phyloP scores from a whole-genome alignment of 1,140 invertebrate genomes.

The Capitella teleta region DNA sequence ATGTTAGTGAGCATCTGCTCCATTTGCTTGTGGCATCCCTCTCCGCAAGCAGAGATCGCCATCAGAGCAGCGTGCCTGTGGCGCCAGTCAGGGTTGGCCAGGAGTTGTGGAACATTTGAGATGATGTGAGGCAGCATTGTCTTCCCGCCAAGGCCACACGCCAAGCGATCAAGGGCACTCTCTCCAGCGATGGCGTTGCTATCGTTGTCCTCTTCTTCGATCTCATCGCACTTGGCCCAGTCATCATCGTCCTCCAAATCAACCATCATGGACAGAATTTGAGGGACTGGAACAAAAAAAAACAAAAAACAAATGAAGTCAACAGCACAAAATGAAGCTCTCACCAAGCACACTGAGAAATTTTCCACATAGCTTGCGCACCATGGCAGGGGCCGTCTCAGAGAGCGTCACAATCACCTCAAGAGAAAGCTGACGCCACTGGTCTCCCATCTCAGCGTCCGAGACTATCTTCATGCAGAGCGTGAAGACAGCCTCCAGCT shows the following conservation, averaged over 20 bases:
- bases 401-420: slow-evolving; percentile 89
- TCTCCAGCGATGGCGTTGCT: slow-evolving; percentile 91
- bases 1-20: slow-evolving; percentile 81
- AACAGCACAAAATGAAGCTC: slow-evolving; percentile 7
- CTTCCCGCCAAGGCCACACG: slow-evolving; percentile 81
- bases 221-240: slow-evolving; percentile 54
- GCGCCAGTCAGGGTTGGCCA: slow-evolving; percentile 55
- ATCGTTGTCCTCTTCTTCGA: slow-evolving; percentile 72
- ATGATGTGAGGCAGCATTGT: slow-evolving; percentile 82
- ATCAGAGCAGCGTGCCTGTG: slow-evolving; percentile 86
- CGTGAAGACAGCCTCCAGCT: slow-evolving; percentile 75
- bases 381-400: slow-evolving; percentile 89
- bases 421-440: slow-evolving; percentile 78
- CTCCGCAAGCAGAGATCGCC: slow-evolving; percentile 95
- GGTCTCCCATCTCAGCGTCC: slow-evolving; percentile 64
- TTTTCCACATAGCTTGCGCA: slow-evolving; percentile 71
- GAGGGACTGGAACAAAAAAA: slow-evolving; percentile 48
- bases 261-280: slow-evolving; percentile 90
- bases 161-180: slow-evolving; percentile 87
- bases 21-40: slow-evolving; percentile 98
- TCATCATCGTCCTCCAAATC: slow-evolving; percentile 86
- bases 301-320: not conserved
- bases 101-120: slow-evolving; percentile 72
- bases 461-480: slow-evolving; percentile 79
- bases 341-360: slow-evolving; percentile 55